Evolutionary conservation across 1,140 invertebrate genomes (phyloP).

Genomic region (Aphis gossypii): DNA sequence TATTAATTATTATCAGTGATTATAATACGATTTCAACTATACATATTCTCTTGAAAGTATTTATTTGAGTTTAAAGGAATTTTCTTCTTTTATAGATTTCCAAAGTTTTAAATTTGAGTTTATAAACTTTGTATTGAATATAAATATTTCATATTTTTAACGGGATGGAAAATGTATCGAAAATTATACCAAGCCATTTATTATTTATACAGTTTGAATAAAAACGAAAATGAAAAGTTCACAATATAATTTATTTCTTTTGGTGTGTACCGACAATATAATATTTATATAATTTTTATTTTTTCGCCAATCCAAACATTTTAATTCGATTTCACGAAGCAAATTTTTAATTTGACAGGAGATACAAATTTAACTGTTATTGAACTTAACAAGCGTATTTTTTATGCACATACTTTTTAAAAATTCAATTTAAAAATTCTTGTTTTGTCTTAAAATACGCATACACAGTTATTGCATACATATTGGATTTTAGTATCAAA

Average conservation of each 20-base stretch:
- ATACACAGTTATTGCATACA: background rate
- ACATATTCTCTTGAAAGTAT: background rate
- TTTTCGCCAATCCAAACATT: background rate
- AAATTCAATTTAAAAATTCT: background rate
- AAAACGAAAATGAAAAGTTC: background rate
- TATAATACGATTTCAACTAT: background rate
- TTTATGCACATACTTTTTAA: background rate
- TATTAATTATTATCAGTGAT: background rate
- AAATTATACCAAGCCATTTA: background rate
- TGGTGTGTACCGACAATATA: background rate
- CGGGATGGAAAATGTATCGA: background rate
- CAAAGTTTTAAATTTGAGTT: background rate
- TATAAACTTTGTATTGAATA: slow-evolving; percentile 3
- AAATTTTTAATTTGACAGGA: background rate
- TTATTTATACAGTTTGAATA: slow-evolving; percentile 23
- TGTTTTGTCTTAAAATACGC: background rate
- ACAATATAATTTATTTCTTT: background rate
- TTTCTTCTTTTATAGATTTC: background rate
- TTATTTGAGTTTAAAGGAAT: background rate
- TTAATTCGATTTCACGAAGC: background rate
- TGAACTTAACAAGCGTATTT: background rate
- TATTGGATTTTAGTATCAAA: no score
- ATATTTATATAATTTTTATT: slow-evolving; percentile 12
- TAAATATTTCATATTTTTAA: slow-evolving; percentile 7
- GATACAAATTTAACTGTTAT: background rate